phyloP scores from a whole-genome alignment of 2,113 vertebrate species.

The Charina bottae region DNA sequence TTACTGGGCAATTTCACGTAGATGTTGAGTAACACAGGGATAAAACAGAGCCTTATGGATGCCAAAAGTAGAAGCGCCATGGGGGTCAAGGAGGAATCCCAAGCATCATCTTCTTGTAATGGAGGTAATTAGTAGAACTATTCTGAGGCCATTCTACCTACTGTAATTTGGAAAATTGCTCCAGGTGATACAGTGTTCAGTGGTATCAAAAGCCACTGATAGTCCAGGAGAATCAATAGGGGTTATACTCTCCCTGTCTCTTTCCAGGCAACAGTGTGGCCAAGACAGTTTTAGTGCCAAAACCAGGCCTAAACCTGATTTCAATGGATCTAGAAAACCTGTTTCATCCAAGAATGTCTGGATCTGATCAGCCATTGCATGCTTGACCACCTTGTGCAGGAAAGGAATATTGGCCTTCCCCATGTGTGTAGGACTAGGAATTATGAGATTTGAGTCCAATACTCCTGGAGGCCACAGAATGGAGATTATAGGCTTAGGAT shows the following conservation, averaged over 20 bases:
- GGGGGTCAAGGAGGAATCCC: neutral
- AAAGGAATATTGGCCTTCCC: neutral
- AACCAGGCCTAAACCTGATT: neutral
- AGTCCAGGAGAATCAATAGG: neutral
- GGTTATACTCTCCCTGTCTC: neutral
- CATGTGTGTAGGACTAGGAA: neutral
- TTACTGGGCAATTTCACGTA: neutral
- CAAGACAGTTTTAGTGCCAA: neutral
- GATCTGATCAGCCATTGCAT: neutral
- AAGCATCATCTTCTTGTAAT: neutral
- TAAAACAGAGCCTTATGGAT: neutral
- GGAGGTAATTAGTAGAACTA: neutral
- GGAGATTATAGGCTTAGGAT: neutral
- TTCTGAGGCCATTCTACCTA: neutral
- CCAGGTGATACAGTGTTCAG: neutral
- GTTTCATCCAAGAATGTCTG: neutral
- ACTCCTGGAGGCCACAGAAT: neutral
- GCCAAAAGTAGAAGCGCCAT: neutral
- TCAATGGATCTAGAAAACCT: neutral
- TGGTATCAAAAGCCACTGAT: neutral
- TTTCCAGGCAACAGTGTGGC: neutral
- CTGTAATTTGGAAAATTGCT: neutral
- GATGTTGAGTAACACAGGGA: neutral
- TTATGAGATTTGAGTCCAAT: neutral
- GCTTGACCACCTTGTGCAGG: neutral